These are phyloP conservation scores for Zeus faber DNA, from an alignment of 2,113 vertebrate species.

Conservation along the genomic window DNA sequence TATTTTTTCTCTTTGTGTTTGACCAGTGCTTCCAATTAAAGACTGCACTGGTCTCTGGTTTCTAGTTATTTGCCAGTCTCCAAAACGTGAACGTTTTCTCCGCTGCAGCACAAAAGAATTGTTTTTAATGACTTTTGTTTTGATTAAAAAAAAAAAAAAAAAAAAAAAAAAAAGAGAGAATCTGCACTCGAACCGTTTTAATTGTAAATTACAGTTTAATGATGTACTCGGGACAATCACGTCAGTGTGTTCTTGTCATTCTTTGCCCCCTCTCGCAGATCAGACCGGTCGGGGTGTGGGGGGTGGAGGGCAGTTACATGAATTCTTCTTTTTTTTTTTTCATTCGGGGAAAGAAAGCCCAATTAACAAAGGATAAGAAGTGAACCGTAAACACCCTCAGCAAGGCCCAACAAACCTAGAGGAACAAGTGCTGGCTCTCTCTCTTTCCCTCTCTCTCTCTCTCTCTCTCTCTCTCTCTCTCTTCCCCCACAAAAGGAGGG, in stretches of 20 bases:
- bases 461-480: conserved; percentile 59
- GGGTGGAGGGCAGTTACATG: conserved; percentile 64
- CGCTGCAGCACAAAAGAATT: no score
- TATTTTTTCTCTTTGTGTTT: no score
- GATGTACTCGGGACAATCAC: conserved; percentile 20
- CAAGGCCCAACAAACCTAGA: conserved; percentile 76
- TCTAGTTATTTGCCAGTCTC: no score
- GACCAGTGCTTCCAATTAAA: no score
- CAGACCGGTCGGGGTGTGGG: conserved; percentile 47
- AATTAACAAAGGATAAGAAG: conserved; percentile 82
- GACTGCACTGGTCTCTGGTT: no score
- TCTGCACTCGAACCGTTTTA: not conserved
- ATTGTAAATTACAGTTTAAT: conserved; percentile 8
- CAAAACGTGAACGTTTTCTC: no score
- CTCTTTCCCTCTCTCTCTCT: conserved; percentile 36
- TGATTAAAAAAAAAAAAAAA: no score
- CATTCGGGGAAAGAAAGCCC: conserved; percentile 67
- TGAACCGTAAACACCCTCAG: conserved; percentile 82
- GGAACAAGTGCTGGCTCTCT: conserved; percentile 68
- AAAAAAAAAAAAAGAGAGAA: no score
- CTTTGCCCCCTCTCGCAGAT: conserved; percentile 35
- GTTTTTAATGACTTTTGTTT: no score
- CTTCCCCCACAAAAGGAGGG: conserved; percentile 74
- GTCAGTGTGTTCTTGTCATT: conserved; percentile 36
- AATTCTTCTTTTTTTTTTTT: conserved; percentile 65